Evolutionary conservation across 1,140 invertebrate genomes (phyloP), one percentile per base, ranked within the genome.

Genomic region (Agrilus planipennis): DNA sequence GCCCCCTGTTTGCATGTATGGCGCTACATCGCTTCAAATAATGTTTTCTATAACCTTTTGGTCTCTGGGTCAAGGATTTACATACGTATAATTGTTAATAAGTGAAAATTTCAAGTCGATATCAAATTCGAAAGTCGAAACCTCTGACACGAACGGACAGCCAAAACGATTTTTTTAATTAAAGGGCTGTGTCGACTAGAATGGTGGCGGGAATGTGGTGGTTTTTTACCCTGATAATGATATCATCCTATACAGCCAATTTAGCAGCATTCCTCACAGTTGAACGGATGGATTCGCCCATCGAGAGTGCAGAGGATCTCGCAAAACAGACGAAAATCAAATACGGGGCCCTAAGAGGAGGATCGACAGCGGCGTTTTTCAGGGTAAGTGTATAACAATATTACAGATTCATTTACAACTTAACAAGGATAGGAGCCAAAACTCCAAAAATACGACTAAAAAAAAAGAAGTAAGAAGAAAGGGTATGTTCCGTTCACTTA

Each of bases 161-260:
- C n/a, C n/a, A n/a, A n/a, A n/a, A n/a, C n/a, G n/a, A n/a, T n/a
- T n/a, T n/a, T n/a, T n/a, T n/a, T n/a, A n/a, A n/a, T n/a, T n/a
- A n/a, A n/a, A 87, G 84, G 64, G 84, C 84, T 34, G 74, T 86
- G 7, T 87, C 84, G 2, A 93, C 89, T 0, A 69, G 89, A 43
- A 85, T 92, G 76, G 85, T 93, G 3, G 88, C 87, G 7, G 72
- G 72, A 27, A 91, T 89, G 72, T 96, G 91, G 91, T 95, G 90
- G 90, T 93, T 95, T 64, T 96, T 96, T 66, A 95, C 90, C 0
- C 69, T 97, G 12, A 96, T 97, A 51, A 94, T 98, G 81, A 96
- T 97, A 54, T 96, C 91, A 11, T 96, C 91, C 1, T 97, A 97
- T 65, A 98, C 93, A 17, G 93, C 93, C 21, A 96, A 97, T 64